Base-by-base conservation (phyloP, 2,888 invertebrate genomes). In the Lobophora halterata region DNA sequence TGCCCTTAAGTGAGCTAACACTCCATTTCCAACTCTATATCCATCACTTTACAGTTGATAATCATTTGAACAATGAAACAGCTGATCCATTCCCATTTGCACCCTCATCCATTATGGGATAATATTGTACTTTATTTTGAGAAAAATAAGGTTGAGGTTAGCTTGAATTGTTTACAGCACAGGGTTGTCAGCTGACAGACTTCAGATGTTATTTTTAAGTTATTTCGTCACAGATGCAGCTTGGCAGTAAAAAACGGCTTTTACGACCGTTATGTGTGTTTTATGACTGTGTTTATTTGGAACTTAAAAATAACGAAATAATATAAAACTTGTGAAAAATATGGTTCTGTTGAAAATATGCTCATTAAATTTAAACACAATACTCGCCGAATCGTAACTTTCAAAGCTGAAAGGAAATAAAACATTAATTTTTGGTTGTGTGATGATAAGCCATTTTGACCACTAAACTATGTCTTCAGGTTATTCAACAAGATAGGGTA, bases 101-200 rank as follows among this genome's bases (percentile, higher is more conserved):
- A 28, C 33, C 33, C 39, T 24, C 24, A 7, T 33, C 7, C 12
- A 23, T 14, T 8, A 10, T 11, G 6, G 1, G n/a, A 17, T 8
- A 5, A 39, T 10, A 17, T 14, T 10, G 7, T 14, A n/a, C 28
- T 8, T 13, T 19, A 33, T 11, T 0, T 1, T 1, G 7, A 5
- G 1, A 1, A 2, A 0, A 2, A 1, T 39, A 28, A 11, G n/a
- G 14, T 19, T 16, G 4, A 18, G 12, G 3, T 19, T 24, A 10
- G 18, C 3, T 27, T 23, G 27, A 5, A 3, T n/a, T 16, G 7
- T 20, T 4, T 8, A 14, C 14, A n/a, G n/a, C 9, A 29, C 45
- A 45, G 47, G 34, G 43, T 24, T 40, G 47, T 51, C 51, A 48
- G 51, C 51, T 48, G 48, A 50, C 34, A 42, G 38, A 16, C 37